Evolutionary conservation across 2,113 vertebrate species (phyloP), one percentile per base, ranked within the genome.

Genomic region (Marcusenius ussheri): DNA sequence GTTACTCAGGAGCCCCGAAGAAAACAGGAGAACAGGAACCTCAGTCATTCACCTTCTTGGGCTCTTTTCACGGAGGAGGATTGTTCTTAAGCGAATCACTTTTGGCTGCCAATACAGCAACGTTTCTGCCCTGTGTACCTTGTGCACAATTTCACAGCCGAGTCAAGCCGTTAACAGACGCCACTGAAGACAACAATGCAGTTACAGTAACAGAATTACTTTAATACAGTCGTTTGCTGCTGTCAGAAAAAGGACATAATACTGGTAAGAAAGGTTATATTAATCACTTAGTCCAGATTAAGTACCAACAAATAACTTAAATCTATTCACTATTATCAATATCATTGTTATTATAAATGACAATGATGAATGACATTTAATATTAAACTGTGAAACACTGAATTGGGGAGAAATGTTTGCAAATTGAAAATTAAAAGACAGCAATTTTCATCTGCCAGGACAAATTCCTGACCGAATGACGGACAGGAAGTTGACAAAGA

Each of bases 261-360:
- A 31, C 53, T 49, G 17, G 2, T 74, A 24, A 88, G 13, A 74
- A 83, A 89, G 19, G 27, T 39, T 56, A 17, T 83, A 80, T 89
- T 56, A 89, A 70, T 89, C 39, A 58, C 53, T 77, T 80, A 89
- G 74, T 83, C 77, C 31, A 62, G 47, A 58, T 85, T 24, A 58
- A 89, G 53, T 46, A 84, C 53, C 17, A 88, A 39, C 56, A 89
- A 89, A 89, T 56, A 89, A 89, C 39, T 84, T 85, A 17, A 46
- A 42, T 66, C 31, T 83, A 51, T 45, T 35, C 15, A 46, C 80
- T 45, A 56, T n/a, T 1, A 46, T 39, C 70, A 45, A 49, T 7
- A 39, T 47, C 24, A 89, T 46, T 53, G 51, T 56, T 84, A 89
- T 45, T n/a, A 83, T 85, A 56, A 84, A 84, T 47, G 42, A 58